These are phyloP conservation scores for Monoplex corrugatus DNA, from an alignment of 2,888 invertebrate species.

Conservation along the genomic window DNA sequence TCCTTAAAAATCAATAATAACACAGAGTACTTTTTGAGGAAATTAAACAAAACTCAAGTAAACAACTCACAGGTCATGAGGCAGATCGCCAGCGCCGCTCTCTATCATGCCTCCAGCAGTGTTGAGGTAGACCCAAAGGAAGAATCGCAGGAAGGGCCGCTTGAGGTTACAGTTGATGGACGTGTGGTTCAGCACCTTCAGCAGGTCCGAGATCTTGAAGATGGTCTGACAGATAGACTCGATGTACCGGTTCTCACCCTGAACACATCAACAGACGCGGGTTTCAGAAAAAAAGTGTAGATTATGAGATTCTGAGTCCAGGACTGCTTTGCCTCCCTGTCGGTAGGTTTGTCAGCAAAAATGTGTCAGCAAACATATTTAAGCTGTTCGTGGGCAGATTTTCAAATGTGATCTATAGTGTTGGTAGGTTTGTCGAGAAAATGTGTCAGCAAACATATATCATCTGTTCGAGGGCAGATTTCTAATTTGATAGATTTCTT, in stretches of 20 bases:
- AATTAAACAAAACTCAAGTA: background rate
- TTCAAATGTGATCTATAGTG: no score
- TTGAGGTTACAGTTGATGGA: slow-evolving; percentile 76
- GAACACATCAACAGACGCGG: no score
- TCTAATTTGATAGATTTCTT: no score
- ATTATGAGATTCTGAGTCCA: no score
- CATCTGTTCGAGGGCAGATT: no score
- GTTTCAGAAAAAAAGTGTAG: no score
- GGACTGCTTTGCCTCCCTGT: no score
- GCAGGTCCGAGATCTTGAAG: slow-evolving; percentile 77
- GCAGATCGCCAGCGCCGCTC: slow-evolving; percentile 79
- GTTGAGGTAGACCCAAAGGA: slow-evolving; percentile 80
- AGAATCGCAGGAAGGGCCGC: slow-evolving; percentile 78
- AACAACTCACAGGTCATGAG: slow-evolving; percentile 74
- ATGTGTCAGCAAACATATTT: no score
- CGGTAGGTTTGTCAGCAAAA: no score
- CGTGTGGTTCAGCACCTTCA: slow-evolving; percentile 76
- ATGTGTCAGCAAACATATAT: no score
- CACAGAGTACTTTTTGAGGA: background rate
- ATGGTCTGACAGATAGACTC: slow-evolving; percentile 82
- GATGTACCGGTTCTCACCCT: slow-evolving; percentile 81
- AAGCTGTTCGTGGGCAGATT: no score
- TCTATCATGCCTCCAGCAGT: slow-evolving; percentile 80
- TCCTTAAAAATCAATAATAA: background rate
- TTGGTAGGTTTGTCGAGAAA: no score